Evolutionary conservation across 2,113 vertebrate species (phyloP).

Genomic region (Gnathonemus echidnorhynchus): DNA sequence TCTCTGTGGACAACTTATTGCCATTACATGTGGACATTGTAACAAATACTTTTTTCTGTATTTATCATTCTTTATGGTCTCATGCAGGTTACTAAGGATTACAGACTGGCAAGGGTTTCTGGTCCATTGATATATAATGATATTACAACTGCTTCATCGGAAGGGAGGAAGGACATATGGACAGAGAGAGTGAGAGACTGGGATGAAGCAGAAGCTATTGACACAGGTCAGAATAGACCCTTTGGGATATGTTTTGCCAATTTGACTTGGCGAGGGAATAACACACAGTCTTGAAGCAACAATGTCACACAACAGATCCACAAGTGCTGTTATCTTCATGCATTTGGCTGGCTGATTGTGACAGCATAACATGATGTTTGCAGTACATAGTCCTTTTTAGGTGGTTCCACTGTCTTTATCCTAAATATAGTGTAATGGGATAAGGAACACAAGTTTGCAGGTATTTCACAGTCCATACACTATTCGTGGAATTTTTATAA

Average conservation of each 20-base stretch:
- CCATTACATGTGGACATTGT: slow-evolving; percentile 33
- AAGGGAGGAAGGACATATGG: slow-evolving; percentile 40
- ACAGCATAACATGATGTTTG: background rate
- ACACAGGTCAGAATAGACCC: slow-evolving; percentile 54
- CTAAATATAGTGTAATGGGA: background rate
- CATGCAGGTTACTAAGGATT: slow-evolving; percentile 42
- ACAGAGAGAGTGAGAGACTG: slow-evolving; percentile 51
- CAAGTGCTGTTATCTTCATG: background rate
- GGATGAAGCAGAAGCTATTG: slow-evolving; percentile 52
- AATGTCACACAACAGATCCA: background rate
- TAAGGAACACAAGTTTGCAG: background rate
- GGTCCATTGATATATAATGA: slow-evolving; percentile 45
- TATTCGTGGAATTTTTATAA: background rate
- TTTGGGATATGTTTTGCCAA: slow-evolving; percentile 24
- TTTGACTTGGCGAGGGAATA: slow-evolving; percentile 18
- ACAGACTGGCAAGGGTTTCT: slow-evolving; percentile 40
- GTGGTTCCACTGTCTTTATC: background rate
- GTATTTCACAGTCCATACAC: background rate
- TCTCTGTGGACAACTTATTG: slow-evolving; percentile 30
- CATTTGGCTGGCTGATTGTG: background rate
- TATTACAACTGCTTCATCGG: slow-evolving; percentile 37
- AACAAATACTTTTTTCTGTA: slow-evolving; percentile 5
- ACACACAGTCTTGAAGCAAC: background rate
- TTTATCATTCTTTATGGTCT: slow-evolving; percentile 37
- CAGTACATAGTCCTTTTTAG: background rate